Evolutionary conservation across 1,140 invertebrate genomes (phyloP), one percentile per base, ranked within the genome.

Genomic region (Drosophila ercepeae): DNA sequence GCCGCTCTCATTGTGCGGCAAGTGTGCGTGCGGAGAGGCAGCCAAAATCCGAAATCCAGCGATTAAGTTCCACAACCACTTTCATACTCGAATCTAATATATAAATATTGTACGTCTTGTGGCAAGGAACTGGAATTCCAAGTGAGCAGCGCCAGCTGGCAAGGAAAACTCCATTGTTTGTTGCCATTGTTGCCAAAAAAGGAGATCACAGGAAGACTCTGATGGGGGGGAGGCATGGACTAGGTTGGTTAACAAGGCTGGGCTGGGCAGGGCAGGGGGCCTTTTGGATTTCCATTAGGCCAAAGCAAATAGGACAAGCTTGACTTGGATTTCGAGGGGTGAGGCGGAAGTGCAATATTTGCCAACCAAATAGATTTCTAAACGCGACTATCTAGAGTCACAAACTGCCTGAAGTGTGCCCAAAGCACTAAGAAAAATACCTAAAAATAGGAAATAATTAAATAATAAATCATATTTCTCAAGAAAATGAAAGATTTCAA

Each of bases 331-430:
- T 82, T 82, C 78, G 25, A 21, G 34, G 23, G 29, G 25, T 11
- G n/a, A 13, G 34, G 63, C 69, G 78, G 78, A 82, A 82, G 78
- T 82, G 78, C 78, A 83, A 82, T 82, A 82, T 82, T 82, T 82
- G 73, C 67, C 68, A 53, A 67, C 61, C 78, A 82, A 82, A 82
- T 82, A 82, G 78, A 78, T 82, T 82, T 82, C 78, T 69, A 77
- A 82, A 81, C 61, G 68, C 78, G 51, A 68, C 64, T 67, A 67
- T 77, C 39, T 50, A 45, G 55, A 45, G 55, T 16, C 41, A 16
- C 41, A 39, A 27, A 59, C n/a, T 48, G 19, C 13, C 21, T 13
- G 9, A 64, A 67, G 44, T 64, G 45, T 63, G 57, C 58, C 58
- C 4, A 3, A 13, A 61, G 23, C 57, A 64, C 42, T 29, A 0